Evolutionary conservation across 2,888 invertebrate genomes (phyloP), one percentile per base, ranked within the genome.

Genomic region (Chymomyza procnemis): DNA sequence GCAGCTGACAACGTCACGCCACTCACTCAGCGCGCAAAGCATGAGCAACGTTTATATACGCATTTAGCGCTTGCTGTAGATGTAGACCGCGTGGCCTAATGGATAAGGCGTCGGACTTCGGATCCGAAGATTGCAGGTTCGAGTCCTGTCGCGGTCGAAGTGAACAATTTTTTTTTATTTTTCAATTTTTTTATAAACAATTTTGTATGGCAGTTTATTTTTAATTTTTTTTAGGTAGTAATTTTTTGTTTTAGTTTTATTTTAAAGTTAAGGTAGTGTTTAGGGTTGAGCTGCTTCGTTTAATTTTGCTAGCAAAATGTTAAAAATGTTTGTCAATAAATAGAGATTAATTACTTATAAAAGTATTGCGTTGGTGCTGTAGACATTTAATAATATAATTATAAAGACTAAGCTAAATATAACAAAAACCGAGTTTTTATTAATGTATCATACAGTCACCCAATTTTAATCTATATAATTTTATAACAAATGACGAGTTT

Each of bases 121-220:
- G 34, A 41, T 41, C 34, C 34, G 34, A 41, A 41, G 34, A 41
- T 41, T 41, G 34, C 34, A 26, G 55, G n/a, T 64, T 61, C 57
- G 65, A 16, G 9, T 30, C 34, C 57, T 47, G 60, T 60, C n/a
- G 1, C 58, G 48, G 48, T 19, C 62, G 34, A 41, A 41, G 6
- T 12, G 5, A 9, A 12, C 1, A 41, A 50, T 12, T 50, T 50
- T n/a, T 50, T 50, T 19, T n/a, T 47, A 47, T 47, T 50, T 50
- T 50, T 16, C 2, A 50, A 18, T 50, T 50, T 50, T 16, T 18
- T 50, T 14, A 50, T 19, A 3, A 9, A 50, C 8, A 4, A 9
- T 4, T 1, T 19, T 18, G 8, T 18, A 9, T n/a, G 6, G 8
- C 4, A 26, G 1, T 26, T 26, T 26, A 26, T 18, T 50, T 19